A percentile compares a stretch with the other conserved stretches of the same genome.
Conservation (phyloP, 2,888 invertebrate genomes). For the Thyatira batis region DNA sequence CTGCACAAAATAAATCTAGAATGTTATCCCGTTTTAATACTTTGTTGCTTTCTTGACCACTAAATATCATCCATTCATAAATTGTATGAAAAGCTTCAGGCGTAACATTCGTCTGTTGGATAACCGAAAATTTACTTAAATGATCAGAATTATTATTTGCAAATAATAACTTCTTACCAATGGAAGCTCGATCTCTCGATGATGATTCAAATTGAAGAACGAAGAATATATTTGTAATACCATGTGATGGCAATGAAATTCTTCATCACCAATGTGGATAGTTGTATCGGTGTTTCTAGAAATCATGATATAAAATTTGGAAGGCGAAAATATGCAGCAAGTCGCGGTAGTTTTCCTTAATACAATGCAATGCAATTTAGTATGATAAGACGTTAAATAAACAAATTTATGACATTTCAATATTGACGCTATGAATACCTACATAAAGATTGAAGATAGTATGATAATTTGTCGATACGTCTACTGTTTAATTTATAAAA, state of each 20-base stretch:
- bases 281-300: slow-evolving; percentile 86
- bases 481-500: slow-evolving; percentile 8
- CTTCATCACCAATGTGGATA: slow-evolving; percentile 84
- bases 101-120: slow-evolving; percentile 64
- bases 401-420: too few species aligned
- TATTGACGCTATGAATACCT: too few species aligned
- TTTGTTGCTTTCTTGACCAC: slow-evolving; percentile 84
- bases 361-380: neutral
- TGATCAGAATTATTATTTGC: neutral
- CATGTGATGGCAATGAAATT: slow-evolving; percentile 86
- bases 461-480: too few species aligned
- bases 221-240: slow-evolving; percentile 87
- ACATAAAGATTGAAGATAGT: too few species aligned
- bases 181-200: slow-evolving; percentile 62
- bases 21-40: slow-evolving; percentile 86
- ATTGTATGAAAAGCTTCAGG: slow-evolving; percentile 86
- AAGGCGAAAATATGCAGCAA: neutral
- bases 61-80: slow-evolving; percentile 91
- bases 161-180: slow-evolving; percentile 46
- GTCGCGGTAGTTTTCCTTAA: neutral
- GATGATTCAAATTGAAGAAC: slow-evolving; percentile 80
- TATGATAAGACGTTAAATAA: too few species aligned
- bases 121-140: neutral
- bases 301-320: slow-evolving; percentile 13
- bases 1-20: slow-evolving; percentile 87